A percentile compares a stretch with the other conserved stretches of the same genome.
Evolutionary conservation across 2,113 vertebrate species (phyloP).

Genomic region (Pachypanchax playfairii): DNA sequence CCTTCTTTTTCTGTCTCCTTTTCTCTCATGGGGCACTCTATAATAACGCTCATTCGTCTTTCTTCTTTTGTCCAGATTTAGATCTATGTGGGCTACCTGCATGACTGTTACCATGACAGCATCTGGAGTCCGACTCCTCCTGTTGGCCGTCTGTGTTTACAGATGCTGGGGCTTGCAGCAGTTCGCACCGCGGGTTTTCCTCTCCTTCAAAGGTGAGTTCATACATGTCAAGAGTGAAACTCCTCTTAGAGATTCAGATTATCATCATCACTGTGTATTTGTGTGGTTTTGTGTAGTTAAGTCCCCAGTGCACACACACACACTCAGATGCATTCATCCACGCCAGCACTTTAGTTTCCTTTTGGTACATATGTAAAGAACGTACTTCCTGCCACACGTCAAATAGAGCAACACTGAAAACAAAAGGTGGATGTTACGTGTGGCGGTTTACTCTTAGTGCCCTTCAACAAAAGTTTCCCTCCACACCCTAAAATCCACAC

Average conservation of each 20-base stretch:
- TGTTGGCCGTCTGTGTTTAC: conserved; percentile 75
- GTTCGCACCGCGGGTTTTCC: conserved; percentile 77
- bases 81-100: conserved; percentile 76
- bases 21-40: conserved; percentile 67
- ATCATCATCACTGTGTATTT: conserved; percentile 23
- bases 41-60: conserved; percentile 71
- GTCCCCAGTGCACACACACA: conserved; percentile 7
- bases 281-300: conserved; percentile 10
- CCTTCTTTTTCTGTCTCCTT: conserved; percentile 66
- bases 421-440: conserved; percentile 82
- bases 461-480: conserved; percentile 41
- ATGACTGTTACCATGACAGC: conserved; percentile 78
- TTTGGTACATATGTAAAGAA: conserved; percentile 60
- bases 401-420: conserved; percentile 65
- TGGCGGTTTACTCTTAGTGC: conserved; percentile 42
- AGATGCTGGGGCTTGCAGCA: conserved; percentile 71
- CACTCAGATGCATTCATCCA: conserved; percentile 10
- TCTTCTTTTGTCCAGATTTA: conserved; percentile 72
- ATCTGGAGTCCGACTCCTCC: conserved; percentile 69
- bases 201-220: conserved; percentile 82
- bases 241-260: conserved; percentile 19
- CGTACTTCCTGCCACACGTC: conserved; percentile 72
- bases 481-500: conserved; percentile 57
- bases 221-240: conserved; percentile 21
- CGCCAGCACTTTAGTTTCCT: conserved; percentile 58